phyloP scores from a whole-genome alignment of 2,888 invertebrate genomes.

The Ferrisia virgata region DNA sequence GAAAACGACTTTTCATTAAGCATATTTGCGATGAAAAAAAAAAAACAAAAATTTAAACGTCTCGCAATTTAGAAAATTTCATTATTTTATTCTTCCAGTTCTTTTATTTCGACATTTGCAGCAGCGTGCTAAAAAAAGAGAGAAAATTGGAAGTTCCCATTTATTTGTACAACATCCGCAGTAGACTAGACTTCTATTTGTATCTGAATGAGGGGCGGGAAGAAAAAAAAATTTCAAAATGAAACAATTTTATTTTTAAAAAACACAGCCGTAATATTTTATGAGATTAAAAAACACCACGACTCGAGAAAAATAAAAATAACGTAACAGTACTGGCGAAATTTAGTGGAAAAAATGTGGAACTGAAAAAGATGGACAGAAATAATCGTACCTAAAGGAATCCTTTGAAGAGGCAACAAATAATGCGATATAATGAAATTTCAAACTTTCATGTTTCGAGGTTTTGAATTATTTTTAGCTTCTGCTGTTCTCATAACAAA shows the following conservation, averaged over 20 bases:
- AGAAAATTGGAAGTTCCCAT: background rate
- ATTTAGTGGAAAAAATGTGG: no score
- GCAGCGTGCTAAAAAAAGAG: background rate
- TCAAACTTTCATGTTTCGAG: no score
- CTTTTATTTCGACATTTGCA: background rate
- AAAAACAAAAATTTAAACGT: background rate
- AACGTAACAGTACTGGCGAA: no score
- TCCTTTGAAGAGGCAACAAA: no score
- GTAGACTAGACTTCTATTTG: background rate
- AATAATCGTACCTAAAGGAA: no score
- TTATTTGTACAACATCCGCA: background rate
- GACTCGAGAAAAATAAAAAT: no score
- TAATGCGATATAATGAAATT: no score
- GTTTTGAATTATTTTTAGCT: no score
- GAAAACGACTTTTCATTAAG: background rate
- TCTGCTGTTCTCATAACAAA: no score
- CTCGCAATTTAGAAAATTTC: background rate
- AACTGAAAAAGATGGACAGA: no score
- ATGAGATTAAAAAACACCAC: background rate
- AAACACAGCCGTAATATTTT: background rate
- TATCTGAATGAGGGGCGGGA: background rate
- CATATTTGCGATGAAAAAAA: background rate
- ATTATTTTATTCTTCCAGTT: background rate
- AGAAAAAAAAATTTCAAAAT: background rate
- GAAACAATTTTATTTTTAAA: background rate